Evolutionary conservation across 2,797 vertebrate genomes (phyloP), one percentile per base, ranked within the genome.

Genomic region (Trichosurus vulpecula): DNA sequence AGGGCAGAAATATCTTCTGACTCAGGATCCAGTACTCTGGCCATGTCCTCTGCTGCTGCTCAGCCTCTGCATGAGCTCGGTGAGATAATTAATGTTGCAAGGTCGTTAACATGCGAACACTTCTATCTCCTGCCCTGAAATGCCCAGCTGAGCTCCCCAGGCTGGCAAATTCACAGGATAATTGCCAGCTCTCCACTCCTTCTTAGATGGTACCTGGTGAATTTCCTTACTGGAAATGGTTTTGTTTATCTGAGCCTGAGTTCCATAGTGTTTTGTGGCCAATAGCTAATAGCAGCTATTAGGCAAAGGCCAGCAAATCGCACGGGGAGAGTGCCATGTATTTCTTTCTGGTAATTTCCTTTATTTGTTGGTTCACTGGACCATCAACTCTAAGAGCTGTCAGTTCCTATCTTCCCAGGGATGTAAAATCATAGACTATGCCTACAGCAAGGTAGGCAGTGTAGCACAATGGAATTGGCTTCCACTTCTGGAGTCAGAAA

Each of bases 321-420:
- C 53, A 90, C 35, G n/a, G 52, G 87, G 52, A 81, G 90, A 66
- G 61, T 93, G 13, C 30, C 31, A 95, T 25, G 13, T 51, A 31
- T 53, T 93, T 96, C 74, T n/a, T 93, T 92, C 27, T 51, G 91
- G 81, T 52, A 25, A 74, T 30, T 91, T 89, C 89, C 90, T 94
- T 95, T 61, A 55, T 94, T 61, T 27, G 90, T 47, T 30, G 4
- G 30, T 96, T 93, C 57, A 29, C 55, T 14, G 92, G 90, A 51
- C 30, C 92, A 95, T 94, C 81, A 90, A 81, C 89, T 52, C 87
- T 92, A 87, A 90, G 94, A 92, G 93, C 52, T 27, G 61, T 95
- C 93, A 89, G 52, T 56, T 95, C 81, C 92, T 92, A 5, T 95
- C 87, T 96, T 81, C 30, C 25, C 66, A 94, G 52, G 74, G 52